Base-by-base conservation (phyloP, 1,140 invertebrate species). In the Eueides isabella region DNA sequence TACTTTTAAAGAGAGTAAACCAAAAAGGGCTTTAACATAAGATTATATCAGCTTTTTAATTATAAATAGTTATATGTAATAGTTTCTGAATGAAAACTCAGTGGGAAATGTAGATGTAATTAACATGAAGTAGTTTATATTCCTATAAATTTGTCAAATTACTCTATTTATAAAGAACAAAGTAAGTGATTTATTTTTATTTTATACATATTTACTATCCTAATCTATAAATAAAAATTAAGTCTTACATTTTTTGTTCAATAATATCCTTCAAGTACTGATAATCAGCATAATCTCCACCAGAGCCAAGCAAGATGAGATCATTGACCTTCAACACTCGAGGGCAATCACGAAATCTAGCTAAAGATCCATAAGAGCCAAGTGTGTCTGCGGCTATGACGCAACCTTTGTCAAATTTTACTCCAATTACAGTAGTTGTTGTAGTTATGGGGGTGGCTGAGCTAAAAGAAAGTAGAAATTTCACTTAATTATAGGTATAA, bases 271-370 rank as follows among this genome's bases (percentile, higher is more conserved):
- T 96, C 5, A 99, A 94, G 84, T 96, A 98, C 91, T 99, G 98
- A 88, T 96, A 99, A 93, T 99, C 99, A 26, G 98, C 98, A 92
- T 98, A 99, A 93, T 99, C 99, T 14, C 98, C 98, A 76, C 97
- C 96, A 75, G 96, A 96, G 9, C 97, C 98, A 28, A 99, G 89
- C 35, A 99, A 94, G n/a, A 97, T 98, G 71, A 96, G 96, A 55
- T 98, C 95, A 89, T 99, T 99, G 0, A 99, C 96, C 94, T 97
- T 97, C 76, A 97, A 92, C 1, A 99, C 94, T 80, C 98, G 94
- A 1, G 97, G 95, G 76, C 97, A 96, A 92, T 98, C 96, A 66
- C 97, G 95, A 89, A 96, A 99, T 68, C 98, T 94, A 0, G 98
- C 97, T 71, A 99, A 90, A 0, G 97, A 97, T 12, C 98, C 98